These are phyloP conservation scores for Siniperca chuatsi DNA, from an alignment of 2,113 vertebrate species.

Conservation along the genomic window DNA sequence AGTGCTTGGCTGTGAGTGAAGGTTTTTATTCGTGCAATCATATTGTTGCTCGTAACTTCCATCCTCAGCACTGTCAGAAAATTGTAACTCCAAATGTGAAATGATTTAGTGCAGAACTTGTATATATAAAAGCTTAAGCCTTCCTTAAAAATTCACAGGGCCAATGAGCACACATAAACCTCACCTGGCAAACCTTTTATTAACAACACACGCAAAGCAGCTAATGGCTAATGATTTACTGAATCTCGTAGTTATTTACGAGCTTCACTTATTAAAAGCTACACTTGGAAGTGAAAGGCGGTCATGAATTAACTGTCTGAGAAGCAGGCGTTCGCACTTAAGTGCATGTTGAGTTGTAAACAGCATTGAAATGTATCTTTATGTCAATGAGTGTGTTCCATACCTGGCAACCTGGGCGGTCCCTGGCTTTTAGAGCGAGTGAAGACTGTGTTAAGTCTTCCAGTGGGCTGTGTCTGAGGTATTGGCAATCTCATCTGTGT, in stretches of 20 bases:
- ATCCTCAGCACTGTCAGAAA: conserved; percentile 39
- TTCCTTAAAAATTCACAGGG: conserved; percentile 69
- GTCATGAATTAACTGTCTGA: conserved; percentile 62
- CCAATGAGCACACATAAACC: conserved; percentile 69
- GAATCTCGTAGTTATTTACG: conserved; percentile 68
- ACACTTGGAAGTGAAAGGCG: conserved; percentile 43
- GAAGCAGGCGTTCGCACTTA: conserved; percentile 8
- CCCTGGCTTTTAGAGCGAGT: conserved; percentile 7
- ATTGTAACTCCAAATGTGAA: conserved; percentile 37
- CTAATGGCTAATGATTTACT: conserved; percentile 74
- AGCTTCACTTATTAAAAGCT: conserved; percentile 69
- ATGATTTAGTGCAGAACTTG: conserved; percentile 61
- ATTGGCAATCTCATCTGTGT: conserved; percentile 57
- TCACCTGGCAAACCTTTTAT: conserved; percentile 68
- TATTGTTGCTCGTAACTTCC: conserved; percentile 43
- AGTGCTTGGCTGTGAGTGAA: background rate
- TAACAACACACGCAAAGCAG: conserved; percentile 52
- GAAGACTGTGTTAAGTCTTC: conserved; percentile 35
- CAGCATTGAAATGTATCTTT: conserved; percentile 47
- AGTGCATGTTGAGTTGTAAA: conserved; percentile 56
- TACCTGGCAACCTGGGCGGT: conserved; percentile 27
- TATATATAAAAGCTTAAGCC: conserved; percentile 54
- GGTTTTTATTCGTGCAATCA: conserved; percentile 41
- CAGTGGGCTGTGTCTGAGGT: conserved; percentile 27
- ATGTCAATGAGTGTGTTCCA: conserved; percentile 32